Evolutionary conservation across 2,797 vertebrate species (phyloP), one percentile per base, ranked within the genome.

Genomic region (Mycteria americana): DNA sequence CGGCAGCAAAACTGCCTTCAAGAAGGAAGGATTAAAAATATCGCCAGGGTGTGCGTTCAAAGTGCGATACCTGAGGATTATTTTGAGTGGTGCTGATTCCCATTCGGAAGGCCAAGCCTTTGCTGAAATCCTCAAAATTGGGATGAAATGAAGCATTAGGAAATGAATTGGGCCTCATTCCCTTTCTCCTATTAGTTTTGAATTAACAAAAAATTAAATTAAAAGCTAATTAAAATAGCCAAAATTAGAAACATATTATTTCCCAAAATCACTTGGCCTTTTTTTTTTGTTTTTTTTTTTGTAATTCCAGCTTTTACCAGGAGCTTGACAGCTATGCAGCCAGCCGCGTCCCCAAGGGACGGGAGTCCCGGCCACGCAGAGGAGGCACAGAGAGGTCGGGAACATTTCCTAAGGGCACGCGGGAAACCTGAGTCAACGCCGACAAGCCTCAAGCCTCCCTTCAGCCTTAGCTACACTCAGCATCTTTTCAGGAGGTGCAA

Each of bases 221-320:
- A 75, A 81, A 51, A 60, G 27, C 69, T 92, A 93, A 96, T 96
- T 86, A 75, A 75, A 88, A 51, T 21, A 30, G 43, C 27, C 59
- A 6, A 85, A 85, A 94, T 81, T 79, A 87, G 77, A 91, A 95
- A 65, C 12, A 1, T 46, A 13, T 59, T 31, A 28, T 62, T 96
- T 93, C 35, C 37, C 11, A 5, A 64, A 82, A 85, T 59, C 9
- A 25, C 45, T 60, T 85, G 53, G 24, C 23, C 12, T 23, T 57
- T 62, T 22, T 25, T 56, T 28, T 23, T 25, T 74, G 53, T 30
- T 30, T 28, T 54, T 56, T 33, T 19, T 35, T 27, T 15, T 64
- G 6, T 8, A 17, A 41, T 73, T 62, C 50, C 22, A 73, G 63
- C 41, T 85, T 89, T 88, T 37, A 31, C 12, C 53, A n/a, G 62